Percentiles rank a stretch among this genome's conserved stretches.
Conservation (phyloP, 2,888 invertebrate species). For the Cataglyphis albicans region DNA sequence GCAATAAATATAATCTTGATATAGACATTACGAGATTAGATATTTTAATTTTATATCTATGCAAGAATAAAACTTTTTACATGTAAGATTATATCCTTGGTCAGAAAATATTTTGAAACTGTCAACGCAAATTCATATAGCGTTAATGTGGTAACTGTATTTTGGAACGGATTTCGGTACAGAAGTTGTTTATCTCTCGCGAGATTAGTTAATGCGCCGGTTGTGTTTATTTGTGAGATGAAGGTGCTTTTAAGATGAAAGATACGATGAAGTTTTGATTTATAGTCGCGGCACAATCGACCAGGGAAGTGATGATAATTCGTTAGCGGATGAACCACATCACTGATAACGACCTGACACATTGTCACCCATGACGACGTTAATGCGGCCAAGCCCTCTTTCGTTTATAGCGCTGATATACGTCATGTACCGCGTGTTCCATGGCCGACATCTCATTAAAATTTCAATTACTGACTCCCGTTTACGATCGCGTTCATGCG, state of each 20-base stretch:
- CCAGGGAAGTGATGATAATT: conserved; percentile 64
- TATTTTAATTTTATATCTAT: conserved; percentile 14
- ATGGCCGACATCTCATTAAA: conserved; percentile 69
- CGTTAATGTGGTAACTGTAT: conserved; percentile 48
- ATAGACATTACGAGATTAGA: background rate
- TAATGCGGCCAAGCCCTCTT: conserved; percentile 66
- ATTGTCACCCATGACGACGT: conserved; percentile 59
- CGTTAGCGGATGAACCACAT: conserved; percentile 55
- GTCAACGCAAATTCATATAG: conserved; percentile 17
- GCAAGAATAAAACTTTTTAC: background rate
- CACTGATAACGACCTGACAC: conserved; percentile 41
- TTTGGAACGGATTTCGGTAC: conserved; percentile 34
- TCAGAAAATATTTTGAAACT: conserved; percentile 20
- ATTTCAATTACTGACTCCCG: conserved; percentile 71
- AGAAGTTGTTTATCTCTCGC: conserved; percentile 31
- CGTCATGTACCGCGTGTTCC: conserved; percentile 48
- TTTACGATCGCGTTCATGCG: conserved; percentile 62
- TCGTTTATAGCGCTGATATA: conserved; percentile 57
- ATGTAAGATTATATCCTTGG: background rate
- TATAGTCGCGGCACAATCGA: conserved; percentile 63
- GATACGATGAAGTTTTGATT: conserved; percentile 70
- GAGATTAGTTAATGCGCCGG: conserved; percentile 59
- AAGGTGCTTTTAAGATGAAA: conserved; percentile 62
- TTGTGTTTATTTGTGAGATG: conserved; percentile 54
- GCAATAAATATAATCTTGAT: background rate